These are phyloP conservation scores for Lasioglossum vierecki DNA, from an alignment of 2,888 invertebrate species.

Conservation along the genomic window DNA sequence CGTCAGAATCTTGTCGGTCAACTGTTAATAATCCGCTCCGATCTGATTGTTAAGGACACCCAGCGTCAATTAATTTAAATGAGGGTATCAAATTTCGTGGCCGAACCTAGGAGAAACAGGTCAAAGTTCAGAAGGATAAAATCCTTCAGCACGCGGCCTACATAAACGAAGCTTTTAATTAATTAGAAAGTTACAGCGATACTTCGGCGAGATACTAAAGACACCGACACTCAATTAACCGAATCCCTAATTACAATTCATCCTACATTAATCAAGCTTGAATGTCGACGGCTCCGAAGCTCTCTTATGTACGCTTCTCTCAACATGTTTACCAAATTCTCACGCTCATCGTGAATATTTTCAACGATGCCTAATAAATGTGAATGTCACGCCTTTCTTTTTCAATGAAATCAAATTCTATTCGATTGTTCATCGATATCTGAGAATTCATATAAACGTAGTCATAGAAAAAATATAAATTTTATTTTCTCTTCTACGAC, in stretches of 20 bases:
- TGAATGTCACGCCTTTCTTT: too few relatives aligned
- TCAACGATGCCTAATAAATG: too few relatives aligned
- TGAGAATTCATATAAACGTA: too few relatives aligned
- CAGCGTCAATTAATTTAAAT: constrained; percentile 1
- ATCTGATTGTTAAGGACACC: background rate
- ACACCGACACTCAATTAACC: background rate
- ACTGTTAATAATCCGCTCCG: background rate
- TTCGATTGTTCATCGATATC: too few relatives aligned
- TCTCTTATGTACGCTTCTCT: too few relatives aligned
- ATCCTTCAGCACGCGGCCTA: background rate
- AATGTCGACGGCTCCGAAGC: background rate
- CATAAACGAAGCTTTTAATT: background rate
- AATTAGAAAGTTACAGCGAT: constrained; percentile 1
- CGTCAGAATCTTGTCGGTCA: background rate
- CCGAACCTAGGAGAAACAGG: background rate
- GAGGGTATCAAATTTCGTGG: background rate
- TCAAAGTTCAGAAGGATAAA: constrained; percentile 9
- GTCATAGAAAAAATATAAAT: too few relatives aligned
- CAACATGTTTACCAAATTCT: too few relatives aligned
- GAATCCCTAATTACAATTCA: constrained; percentile 4
- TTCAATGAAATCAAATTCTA: too few relatives aligned
- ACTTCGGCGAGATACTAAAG: background rate
- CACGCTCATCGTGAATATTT: too few relatives aligned
- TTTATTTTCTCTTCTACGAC: too few relatives aligned
- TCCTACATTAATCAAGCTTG: background rate